Evolutionary conservation across 2,113 vertebrate genomes (phyloP), one percentile per base, ranked within the genome.

Genomic region (Psophia crepitans): DNA sequence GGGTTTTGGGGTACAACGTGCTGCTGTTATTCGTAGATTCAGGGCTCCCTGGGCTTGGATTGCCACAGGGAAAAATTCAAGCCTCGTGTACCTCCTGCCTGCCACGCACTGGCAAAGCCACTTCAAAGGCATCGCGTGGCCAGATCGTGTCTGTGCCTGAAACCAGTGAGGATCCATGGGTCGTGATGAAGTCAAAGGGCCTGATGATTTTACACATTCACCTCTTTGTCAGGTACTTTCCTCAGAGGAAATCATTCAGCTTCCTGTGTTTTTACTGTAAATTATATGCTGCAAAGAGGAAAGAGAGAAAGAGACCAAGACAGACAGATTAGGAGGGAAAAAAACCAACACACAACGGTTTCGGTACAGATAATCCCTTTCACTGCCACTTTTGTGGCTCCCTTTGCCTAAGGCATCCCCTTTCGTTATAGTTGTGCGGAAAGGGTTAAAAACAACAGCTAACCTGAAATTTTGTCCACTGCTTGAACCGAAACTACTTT

Each of bases 191-290:
- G 87, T 89, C 92, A 44, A 33, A 63, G 7, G 74, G 41, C 51
- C 81, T 17, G 64, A 21, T 18, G 54, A 61, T 70, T 93, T 86
- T 80, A 84, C 89, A 89, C 23, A 5, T 68, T 97, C 94, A 92
- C 81, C 92, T 88, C 95, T 46, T 54, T 32, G 27, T 51, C 95
- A 96, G 97, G 98, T 98, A 98, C 98, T 98, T 98, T 98, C 98
- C 98, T 98, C 84, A 96, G 93, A 97, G 84, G 96, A 98, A 97
- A 98, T 97, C 82, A 89, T 96, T 98, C 94, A 44, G 83, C 90
- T 98, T 98, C 98, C 98, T 98, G 98, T 97, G 96, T 94, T 89
- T 94, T 98, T 98, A 98, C 98, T 78, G 98, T 98, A 98, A 98
- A 97, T 84, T 97, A 74, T 85, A 78, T 74, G 53, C 78, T 96